Conservation (phyloP, 1,140 invertebrate genomes). For the Ostrea edulis region DNA sequence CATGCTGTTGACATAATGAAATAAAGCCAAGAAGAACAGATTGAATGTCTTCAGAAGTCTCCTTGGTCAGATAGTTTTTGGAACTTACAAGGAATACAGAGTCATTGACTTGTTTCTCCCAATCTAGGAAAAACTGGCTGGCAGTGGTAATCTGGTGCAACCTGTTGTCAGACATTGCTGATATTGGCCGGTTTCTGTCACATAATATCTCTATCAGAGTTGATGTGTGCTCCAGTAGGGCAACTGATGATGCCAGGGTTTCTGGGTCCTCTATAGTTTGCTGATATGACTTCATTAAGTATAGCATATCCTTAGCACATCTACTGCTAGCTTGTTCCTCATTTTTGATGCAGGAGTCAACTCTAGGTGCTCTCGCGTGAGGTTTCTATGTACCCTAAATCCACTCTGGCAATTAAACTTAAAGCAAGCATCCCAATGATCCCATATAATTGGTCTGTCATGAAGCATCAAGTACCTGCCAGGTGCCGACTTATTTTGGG, state of each 20-base stretch:
- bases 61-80: slow-evolving; percentile 31
- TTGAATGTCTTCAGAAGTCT: slow-evolving; percentile 34
- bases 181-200: slow-evolving; percentile 1
- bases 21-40: slow-evolving; percentile 43
- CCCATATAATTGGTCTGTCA: slow-evolving; percentile 33
- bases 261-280: background rate
- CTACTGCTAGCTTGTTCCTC: slow-evolving; percentile 18
- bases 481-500: background rate
- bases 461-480: slow-evolving; percentile 41
- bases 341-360: slow-evolving; percentile 16
- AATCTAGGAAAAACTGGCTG: slow-evolving; percentile 18
- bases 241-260: slow-evolving; percentile 14
- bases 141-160: background rate
- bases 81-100: background rate
- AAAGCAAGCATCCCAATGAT: slow-evolving; percentile 35
- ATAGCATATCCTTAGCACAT: slow-evolving; percentile 48
- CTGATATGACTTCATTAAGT: slow-evolving; percentile 42
- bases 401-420: slow-evolving; percentile 43
- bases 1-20: background rate
- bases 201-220: slow-evolving; percentile 12
- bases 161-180: background rate
- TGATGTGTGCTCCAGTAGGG: slow-evolving; percentile 40
- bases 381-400: slow-evolving; percentile 17
- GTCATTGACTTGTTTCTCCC: slow-evolving; percentile 9
- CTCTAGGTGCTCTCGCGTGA: slow-evolving; percentile 1